Evolutionary conservation across 2,797 vertebrate genomes (phyloP), one percentile per base, ranked within the genome.

Genomic region (Cheirogaleus major): DNA sequence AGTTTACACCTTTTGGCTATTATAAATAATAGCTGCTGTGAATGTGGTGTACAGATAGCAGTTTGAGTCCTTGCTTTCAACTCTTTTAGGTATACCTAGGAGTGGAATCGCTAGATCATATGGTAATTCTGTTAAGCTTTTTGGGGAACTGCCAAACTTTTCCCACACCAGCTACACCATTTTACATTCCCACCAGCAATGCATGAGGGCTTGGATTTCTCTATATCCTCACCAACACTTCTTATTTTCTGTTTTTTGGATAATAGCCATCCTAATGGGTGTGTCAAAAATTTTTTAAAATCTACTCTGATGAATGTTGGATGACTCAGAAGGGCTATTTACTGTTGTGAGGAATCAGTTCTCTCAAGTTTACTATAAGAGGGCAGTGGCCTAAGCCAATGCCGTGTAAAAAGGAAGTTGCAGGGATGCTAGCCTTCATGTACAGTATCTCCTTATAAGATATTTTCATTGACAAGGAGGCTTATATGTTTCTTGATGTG

Each of bases 161-260:
- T 92, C 63, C 69, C 32, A 30, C n/a, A 55, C 14, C 15, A 72
- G 67, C 50, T 80, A 27, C 9, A 89, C 14, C 30, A 30, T 83
- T 92, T 90, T 57, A 35, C 22, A 72, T 91, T 81, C 35, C 70
- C 32, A 75, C 57, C 15, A 65, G 70, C 50, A 89, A 0, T 38
- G 15, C 30, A 17, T 30, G 25, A 27, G 23, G 43, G 17, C 78
- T 93, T 63, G 14, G 30, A 65, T 96, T 92, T 92, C 65, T 90
- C 84, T 83, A 14, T 90, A 45, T 91, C 27, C 59, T 95, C 8
- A 5, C 50, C 45, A 84, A 70, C n/a, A 85, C 61, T 96, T 88
- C 67, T 89, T 95, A 61, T 38, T 94, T 91, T 91, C 63, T 20
- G 8, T 79, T 91, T 82, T 95, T 91, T 61, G 57, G 8, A 67